Evolutionary conservation across 1,140 invertebrate genomes (phyloP).

Genomic region (Cydia strobilella): DNA sequence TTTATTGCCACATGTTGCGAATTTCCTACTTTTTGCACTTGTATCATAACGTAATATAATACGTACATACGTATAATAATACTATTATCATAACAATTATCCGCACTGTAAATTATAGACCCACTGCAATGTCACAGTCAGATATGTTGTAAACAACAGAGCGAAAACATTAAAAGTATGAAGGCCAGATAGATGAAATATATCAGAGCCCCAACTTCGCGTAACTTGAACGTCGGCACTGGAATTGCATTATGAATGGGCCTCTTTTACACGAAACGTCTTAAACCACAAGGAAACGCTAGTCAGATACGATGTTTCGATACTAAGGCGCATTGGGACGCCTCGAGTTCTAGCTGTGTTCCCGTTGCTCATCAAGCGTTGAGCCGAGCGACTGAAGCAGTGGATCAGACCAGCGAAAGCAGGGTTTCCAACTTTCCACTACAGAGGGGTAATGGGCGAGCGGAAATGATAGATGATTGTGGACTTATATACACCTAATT

Average conservation of each 20-base stretch:
- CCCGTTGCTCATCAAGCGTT: background rate
- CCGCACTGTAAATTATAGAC: background rate
- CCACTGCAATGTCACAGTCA: background rate
- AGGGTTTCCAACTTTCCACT: too few species aligned
- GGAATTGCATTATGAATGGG: conserved; percentile 17
- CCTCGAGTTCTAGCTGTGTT: background rate
- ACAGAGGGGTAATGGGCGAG: too few species aligned
- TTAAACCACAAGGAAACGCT: background rate
- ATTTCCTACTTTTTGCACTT: too few species aligned
- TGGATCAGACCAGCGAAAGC: too few species aligned
- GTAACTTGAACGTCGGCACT: conserved; percentile 15
- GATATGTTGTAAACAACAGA: conserved; percentile 1
- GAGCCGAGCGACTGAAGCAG: background rate
- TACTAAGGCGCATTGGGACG: background rate
- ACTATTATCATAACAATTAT: background rate
- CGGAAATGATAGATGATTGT: too few species aligned
- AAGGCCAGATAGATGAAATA: conserved; percentile 6
- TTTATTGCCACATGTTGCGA: too few species aligned
- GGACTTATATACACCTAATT: too few species aligned
- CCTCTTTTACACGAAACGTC: background rate
- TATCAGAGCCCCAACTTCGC: conserved; percentile 6
- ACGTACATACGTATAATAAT: too few species aligned
- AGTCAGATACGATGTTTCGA: background rate
- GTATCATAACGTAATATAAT: too few species aligned
- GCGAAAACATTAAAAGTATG: conserved; percentile 1